These are phyloP conservation scores for Solen grandis DNA, from an alignment of 1,140 invertebrate genomes.

Conservation along the genomic window DNA sequence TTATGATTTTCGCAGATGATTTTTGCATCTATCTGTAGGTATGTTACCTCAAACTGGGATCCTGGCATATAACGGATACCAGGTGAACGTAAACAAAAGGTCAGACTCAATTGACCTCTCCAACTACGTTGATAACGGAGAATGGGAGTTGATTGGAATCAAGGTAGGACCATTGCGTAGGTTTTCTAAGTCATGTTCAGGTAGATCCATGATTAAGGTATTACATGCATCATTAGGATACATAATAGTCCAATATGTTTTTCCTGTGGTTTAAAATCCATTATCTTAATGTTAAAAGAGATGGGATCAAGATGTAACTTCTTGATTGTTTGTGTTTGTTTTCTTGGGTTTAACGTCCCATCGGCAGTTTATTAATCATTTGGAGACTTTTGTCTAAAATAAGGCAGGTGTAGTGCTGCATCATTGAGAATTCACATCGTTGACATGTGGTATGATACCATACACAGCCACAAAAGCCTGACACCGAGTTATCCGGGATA, in stretches of 20 bases:
- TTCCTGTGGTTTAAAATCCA: too few relatives aligned
- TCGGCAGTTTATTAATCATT: too few relatives aligned
- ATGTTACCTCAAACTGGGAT: slow-evolving; percentile 91
- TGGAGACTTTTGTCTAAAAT: too few relatives aligned
- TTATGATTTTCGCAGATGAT: too few relatives aligned
- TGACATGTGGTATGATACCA: too few relatives aligned
- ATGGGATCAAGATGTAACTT: background rate
- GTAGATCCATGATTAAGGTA: background rate
- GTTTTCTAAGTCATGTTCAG: background rate
- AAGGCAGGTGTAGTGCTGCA: too few relatives aligned
- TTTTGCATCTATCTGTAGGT: too few relatives aligned
- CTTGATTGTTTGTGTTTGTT: background rate
- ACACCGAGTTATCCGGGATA: too few relatives aligned
- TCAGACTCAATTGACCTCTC: slow-evolving; percentile 83
- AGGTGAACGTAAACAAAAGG: slow-evolving; percentile 86
- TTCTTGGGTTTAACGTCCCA: background rate
- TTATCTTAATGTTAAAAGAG: too few relatives aligned
- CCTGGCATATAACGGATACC: slow-evolving; percentile 82
- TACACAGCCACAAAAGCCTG: too few relatives aligned
- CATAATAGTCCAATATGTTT: background rate
- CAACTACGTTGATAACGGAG: slow-evolving; percentile 75
- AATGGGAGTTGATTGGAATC: slow-evolving; percentile 72
- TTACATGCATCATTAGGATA: background rate
- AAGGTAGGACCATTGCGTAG: slow-evolving; percentile 37
- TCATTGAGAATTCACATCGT: too few relatives aligned